Conservation (phyloP, 1,140 invertebrate species). For the Helicoverpa zea region DNA sequence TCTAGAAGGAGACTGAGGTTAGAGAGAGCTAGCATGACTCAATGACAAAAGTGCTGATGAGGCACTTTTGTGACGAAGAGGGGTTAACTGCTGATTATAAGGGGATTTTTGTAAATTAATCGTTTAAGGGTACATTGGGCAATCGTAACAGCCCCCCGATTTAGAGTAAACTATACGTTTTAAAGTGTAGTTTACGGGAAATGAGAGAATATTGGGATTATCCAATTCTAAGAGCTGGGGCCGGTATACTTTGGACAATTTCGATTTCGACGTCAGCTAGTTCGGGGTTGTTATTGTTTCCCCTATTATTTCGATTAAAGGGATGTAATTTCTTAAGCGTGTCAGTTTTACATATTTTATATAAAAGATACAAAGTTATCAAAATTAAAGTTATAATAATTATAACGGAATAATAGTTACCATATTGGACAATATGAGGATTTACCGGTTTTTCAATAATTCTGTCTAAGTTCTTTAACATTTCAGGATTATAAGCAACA, state of each 20-base stretch:
- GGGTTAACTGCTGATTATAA: too few relatives aligned
- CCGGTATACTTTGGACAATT: background rate
- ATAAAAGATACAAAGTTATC: background rate
- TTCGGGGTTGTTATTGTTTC: background rate
- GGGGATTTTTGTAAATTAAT: too few relatives aligned
- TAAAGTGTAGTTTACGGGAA: background rate
- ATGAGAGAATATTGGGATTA: background rate
- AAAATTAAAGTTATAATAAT: background rate
- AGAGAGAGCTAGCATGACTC: too few relatives aligned
- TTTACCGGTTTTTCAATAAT: background rate
- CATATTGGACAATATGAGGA: background rate
- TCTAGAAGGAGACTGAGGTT: too few relatives aligned
- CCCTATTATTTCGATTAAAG: background rate
- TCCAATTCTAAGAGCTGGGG: background rate
- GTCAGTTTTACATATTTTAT: background rate
- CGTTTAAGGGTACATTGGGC: background rate
- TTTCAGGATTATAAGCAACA: background rate
- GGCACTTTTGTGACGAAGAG: too few relatives aligned
- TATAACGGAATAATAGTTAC: background rate
- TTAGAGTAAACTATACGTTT: slow-evolving; percentile 6
- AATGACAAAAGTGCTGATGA: too few relatives aligned
- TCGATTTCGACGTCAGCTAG: background rate
- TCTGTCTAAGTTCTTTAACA: background rate
- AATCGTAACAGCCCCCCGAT: slow-evolving; percentile 10
- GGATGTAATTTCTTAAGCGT: background rate